phyloP scores from a whole-genome alignment of 1,140 invertebrate genomes.

The Cydia pomonella region DNA sequence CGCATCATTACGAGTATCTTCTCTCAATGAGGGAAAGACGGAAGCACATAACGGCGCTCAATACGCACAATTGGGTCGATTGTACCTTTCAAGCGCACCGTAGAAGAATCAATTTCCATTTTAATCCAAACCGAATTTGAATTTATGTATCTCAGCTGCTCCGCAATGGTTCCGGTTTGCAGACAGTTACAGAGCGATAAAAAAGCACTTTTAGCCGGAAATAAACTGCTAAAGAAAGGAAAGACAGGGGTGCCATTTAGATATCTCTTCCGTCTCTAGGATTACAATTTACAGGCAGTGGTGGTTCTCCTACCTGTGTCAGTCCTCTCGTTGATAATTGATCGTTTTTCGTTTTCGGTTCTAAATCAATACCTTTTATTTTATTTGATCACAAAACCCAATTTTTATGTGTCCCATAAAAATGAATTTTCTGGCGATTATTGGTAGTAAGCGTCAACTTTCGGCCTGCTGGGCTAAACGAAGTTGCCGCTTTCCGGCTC shows the following conservation, averaged over 20 bases:
- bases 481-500: too few relatives aligned
- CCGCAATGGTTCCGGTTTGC: not conserved
- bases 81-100: not conserved
- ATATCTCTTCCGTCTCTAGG: not conserved
- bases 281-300: not conserved
- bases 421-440: too few relatives aligned
- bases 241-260: not conserved
- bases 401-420: too few relatives aligned
- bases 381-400: too few relatives aligned
- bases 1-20: too few relatives aligned
- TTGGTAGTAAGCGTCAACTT: too few relatives aligned
- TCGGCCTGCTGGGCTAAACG: too few relatives aligned
- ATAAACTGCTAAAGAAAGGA: not conserved
- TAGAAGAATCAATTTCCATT: not conserved
- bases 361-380: too few relatives aligned
- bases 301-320: not conserved
- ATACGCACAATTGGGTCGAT: not conserved
- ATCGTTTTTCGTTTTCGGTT: too few relatives aligned
- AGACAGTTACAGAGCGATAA: not conserved
- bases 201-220: not conserved
- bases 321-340: too few relatives aligned
- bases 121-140: not conserved
- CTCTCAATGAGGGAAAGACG: not conserved
- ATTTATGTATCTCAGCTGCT: constrained; percentile 10
- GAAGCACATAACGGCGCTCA: not conserved